Evolutionary conservation across 1,140 invertebrate genomes (phyloP).

Genomic region (Nasonia vitripennis): DNA sequence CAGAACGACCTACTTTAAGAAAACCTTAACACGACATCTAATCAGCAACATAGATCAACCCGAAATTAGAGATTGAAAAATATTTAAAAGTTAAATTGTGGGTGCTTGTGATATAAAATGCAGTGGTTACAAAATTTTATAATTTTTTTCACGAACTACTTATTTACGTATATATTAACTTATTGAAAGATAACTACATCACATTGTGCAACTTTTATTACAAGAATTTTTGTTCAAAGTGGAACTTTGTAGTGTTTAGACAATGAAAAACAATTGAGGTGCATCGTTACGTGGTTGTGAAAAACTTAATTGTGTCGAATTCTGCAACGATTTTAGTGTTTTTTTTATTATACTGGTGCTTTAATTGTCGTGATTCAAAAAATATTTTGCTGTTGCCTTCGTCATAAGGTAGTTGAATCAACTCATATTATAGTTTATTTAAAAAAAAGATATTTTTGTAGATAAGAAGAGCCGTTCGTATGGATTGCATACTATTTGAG

Average conservation of each 20-base stretch:
- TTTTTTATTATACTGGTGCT: not conserved
- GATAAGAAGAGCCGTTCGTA: not conserved
- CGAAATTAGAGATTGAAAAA: conserved; percentile 53
- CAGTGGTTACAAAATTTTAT: not conserved
- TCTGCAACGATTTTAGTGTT: not conserved
- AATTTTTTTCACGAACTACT: not conserved
- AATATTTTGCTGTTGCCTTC: not conserved
- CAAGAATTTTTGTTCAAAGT: too few species aligned
- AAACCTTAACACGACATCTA: conserved; percentile 62
- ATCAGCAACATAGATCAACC: conserved; percentile 58
- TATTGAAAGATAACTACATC: not conserved
- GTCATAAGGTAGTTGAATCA: not conserved
- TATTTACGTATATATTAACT: not conserved
- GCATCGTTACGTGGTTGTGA: not conserved
- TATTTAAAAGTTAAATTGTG: too few species aligned
- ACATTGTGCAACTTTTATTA: not conserved
- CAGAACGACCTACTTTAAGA: conserved; percentile 66
- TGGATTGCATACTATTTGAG: not conserved
- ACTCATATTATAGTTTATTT: not conserved
- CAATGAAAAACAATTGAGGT: not conserved
- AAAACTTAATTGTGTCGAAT: not conserved
- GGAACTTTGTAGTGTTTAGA: not conserved
- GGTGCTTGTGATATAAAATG: not conserved
- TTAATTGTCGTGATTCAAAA: not conserved
- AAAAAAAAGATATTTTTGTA: not conserved